phyloP scores from a whole-genome alignment of 2,888 invertebrate genomes.

The Chrysolina oricalcia region DNA sequence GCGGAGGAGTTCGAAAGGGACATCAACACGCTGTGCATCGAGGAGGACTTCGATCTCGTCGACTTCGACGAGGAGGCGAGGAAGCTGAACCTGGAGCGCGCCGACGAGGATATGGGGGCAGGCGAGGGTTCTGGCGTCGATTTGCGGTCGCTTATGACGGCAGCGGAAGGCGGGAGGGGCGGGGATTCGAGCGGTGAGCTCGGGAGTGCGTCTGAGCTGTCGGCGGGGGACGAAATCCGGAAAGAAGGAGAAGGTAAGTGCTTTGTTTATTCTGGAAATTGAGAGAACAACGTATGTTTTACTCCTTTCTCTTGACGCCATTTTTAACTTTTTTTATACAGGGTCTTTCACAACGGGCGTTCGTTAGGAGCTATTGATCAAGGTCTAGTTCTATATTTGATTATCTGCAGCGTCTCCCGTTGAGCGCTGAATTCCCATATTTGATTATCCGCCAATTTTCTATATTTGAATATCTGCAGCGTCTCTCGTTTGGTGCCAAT shows the following conservation, averaged over 20 bases:
- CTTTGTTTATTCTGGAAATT: neutral
- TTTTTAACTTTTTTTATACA: too few species aligned
- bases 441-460: too few species aligned
- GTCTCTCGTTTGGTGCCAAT: too few species aligned
- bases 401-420: too few species aligned
- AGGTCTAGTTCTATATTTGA: too few species aligned
- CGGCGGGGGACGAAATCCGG: neutral
- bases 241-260: neutral
- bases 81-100: constrained; percentile 30
- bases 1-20: constrained; percentile 77
- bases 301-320: too few species aligned
- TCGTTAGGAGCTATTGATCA: too few species aligned
- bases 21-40: constrained; percentile 72
- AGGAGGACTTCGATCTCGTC: constrained; percentile 68
- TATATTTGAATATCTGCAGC: too few species aligned
- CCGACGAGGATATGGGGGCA: constrained; percentile 43
- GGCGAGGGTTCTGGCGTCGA: constrained; percentile 7
- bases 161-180: constrained; percentile 9
- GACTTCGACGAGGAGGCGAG: constrained; percentile 63
- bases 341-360: too few species aligned
- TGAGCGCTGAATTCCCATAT: too few species aligned
- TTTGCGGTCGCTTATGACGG: neutral
- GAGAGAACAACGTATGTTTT: too few species aligned
- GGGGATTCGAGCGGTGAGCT: neutral
- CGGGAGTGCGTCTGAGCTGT: neutral